Evolutionary conservation across 2,113 vertebrate genomes (phyloP), one percentile per base, ranked within the genome.

Genomic region (Blennius ocellaris): DNA sequence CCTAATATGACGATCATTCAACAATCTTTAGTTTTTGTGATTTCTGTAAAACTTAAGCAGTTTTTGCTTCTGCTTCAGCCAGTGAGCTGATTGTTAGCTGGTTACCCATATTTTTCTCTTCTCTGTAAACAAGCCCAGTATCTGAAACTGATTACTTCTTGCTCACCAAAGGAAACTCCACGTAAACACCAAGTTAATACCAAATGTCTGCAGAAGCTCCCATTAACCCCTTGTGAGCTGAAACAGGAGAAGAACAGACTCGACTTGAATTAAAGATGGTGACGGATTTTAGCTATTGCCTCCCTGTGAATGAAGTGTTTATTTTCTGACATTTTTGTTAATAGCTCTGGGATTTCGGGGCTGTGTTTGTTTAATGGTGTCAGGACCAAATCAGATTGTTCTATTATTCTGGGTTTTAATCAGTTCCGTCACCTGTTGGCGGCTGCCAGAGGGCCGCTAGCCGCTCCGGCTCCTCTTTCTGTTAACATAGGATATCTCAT

Each of bases 281-380:
- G 40, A 7, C 3, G 11, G 11, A 37, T 56, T 72, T 52, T 14
- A 45, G 48, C 51, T 62, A 3, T 64, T 55, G 39, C 80, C 66
- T 69, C 74, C 17, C 14, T 73, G 30, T 9, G 44, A 65, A 51
- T 17, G 14, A 54, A 11, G 14, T 55, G 55, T 81, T 89, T 82
- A 79, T 73, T 76, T 78, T 70, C 58, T n/a, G 21, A 84, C 74
- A 30, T 79, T 69, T 81, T 56, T 11, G 77, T 72, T 80, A 73
- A 79, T 76, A 78, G 75, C 62, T 15, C 44, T 74, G 70, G 80
- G 73, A 73, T 69, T 59, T 4, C 49, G 57, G 50, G 55, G 60
- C 47, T 50, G 0, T 67, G 69, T 78, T 82, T 75, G 75, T 69
- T 82, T 82, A 76, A 76, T 69, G 66, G 51, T 75, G 73, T 72